These are phyloP conservation scores for Gandaritis pyraliata DNA, from an alignment of 2,888 invertebrate species.

Conservation along the genomic window DNA sequence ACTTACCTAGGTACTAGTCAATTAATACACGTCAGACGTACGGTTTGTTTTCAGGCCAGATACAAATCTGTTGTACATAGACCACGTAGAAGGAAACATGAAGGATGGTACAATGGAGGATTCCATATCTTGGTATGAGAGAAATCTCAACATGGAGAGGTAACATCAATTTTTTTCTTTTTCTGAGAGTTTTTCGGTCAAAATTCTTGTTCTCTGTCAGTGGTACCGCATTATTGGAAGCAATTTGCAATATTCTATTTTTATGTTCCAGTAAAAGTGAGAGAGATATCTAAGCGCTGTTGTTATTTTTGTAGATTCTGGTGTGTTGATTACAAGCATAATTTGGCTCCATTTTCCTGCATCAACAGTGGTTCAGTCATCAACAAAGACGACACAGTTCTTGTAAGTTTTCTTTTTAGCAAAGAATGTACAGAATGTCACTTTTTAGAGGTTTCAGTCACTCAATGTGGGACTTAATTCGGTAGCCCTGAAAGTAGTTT, in stretches of 20 bases:
- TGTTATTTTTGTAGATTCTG: slow-evolving; percentile 89
- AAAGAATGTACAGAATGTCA: too few relatives aligned
- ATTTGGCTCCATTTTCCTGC: slow-evolving; percentile 97
- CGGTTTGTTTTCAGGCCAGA: slow-evolving; percentile 84
- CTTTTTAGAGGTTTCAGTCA: too few relatives aligned
- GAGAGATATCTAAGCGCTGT: too few relatives aligned
- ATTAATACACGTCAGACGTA: too few relatives aligned
- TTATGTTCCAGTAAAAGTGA: too few relatives aligned
- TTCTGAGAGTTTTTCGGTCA: too few relatives aligned
- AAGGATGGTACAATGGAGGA: slow-evolving; percentile 95
- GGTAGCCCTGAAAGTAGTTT: too few relatives aligned
- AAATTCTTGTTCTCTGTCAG: too few relatives aligned
- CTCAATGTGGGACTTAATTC: too few relatives aligned
- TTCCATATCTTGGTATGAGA: slow-evolving; percentile 92
- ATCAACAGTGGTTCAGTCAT: slow-evolving; percentile 97
- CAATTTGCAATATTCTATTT: too few relatives aligned
- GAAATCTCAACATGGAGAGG: slow-evolving; percentile 85
- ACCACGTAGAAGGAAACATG: slow-evolving; percentile 99
- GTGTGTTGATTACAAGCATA: slow-evolving; percentile 98
- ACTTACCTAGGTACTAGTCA: too few relatives aligned
- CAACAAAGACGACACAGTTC: slow-evolving; percentile 97
- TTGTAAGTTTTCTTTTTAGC: slow-evolving; percentile 75
- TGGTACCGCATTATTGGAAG: too few relatives aligned
- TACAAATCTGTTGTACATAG: slow-evolving; percentile 91
- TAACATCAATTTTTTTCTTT: slow-evolving; percentile 33